Base-by-base conservation (phyloP, 2,113 vertebrate species). In the Balaeniceps rex region DNA sequence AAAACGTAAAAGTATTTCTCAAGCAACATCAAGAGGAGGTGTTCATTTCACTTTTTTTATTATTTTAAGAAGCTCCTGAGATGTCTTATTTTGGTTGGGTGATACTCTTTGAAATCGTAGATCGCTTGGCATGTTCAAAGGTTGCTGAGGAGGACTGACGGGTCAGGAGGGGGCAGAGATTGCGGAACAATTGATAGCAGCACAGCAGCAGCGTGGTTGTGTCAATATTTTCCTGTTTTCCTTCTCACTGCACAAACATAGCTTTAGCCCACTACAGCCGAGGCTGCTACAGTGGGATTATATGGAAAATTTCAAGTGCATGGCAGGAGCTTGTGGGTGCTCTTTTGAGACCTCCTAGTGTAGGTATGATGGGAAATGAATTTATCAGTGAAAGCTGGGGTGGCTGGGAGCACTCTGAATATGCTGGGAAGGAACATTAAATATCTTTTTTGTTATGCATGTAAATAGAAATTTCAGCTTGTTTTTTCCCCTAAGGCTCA, bases 171-270 rank as follows among this genome's bases (percentile, higher is more conserved):
- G 75, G 88, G n/a, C 82, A 83, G 29, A 92, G 96, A 83, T 83
- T 95, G 70, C 60, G 71, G 74, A 81, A 86, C 2, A 29, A 70
- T 66, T 94, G 86, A 74, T 74, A 63, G 47, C 58, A 68, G 65
- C 47, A 12, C 26, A 36, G 21, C 85, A 78, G 78, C 54, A 4
- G 52, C 4, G 25, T 0, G 6, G 19, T 47, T 97, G 58, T 96
- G 97, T 98, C 94, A 98, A 98, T 97, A 98, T 97, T 98, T 97
- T 97, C 90, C 88, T 83, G 65, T 92, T 90, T 95, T 95, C 91
- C 93, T 90, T 83, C 91, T 84, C 66, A 13, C 95, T 97, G 83
- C 94, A 96, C 96, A 98, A 97, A 97, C 87, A 96, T n/a, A 87
- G 85, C 87, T 93, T 97, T 92, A 97, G 90, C 83, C 69, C 92